A percentile compares a stretch with the other conserved stretches of the same genome.
Conservation (phyloP, 2,888 invertebrate genomes). For the Gymnoscelis rufifasciata region DNA sequence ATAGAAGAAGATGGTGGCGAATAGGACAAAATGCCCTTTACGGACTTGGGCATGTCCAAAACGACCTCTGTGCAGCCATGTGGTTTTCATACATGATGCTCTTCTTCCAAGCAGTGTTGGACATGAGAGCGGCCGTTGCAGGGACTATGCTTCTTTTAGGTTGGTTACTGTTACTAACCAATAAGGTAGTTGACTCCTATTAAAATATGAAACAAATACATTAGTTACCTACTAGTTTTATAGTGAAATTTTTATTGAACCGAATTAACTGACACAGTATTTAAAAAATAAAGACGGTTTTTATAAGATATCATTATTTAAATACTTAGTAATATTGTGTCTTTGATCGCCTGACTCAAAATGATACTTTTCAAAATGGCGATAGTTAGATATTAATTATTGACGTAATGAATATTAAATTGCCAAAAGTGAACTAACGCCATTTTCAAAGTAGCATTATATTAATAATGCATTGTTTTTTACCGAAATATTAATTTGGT, state of each 20-base stretch:
- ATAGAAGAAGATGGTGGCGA: constrained; percentile 55
- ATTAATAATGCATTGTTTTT: background rate
- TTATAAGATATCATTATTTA: too few species aligned
- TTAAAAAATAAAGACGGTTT: too few species aligned
- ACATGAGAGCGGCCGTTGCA: constrained; percentile 77
- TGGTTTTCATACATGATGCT: constrained; percentile 97
- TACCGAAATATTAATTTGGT: background rate
- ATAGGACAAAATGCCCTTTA: constrained; percentile 73
- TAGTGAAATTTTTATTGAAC: too few species aligned
- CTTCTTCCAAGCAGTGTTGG: constrained; percentile 84
- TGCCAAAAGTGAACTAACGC: background rate
- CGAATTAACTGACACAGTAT: too few species aligned
- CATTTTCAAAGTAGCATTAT: background rate
- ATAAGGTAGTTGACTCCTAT: too few species aligned
- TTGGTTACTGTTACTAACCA: constrained; percentile 36
- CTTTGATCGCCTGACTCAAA: too few species aligned
- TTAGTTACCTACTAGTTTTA: too few species aligned
- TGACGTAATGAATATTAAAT: too few species aligned
- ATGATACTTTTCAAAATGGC: too few species aligned
- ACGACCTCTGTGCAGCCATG: constrained; percentile 96
- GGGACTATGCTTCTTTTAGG: constrained; percentile 85
- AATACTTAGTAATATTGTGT: too few species aligned
- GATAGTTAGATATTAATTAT: too few species aligned
- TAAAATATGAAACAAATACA: too few species aligned
- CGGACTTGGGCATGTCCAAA: constrained; percentile 92